Evolutionary conservation across 1,140 invertebrate genomes (phyloP).

Genomic region (Atta texana): DNA sequence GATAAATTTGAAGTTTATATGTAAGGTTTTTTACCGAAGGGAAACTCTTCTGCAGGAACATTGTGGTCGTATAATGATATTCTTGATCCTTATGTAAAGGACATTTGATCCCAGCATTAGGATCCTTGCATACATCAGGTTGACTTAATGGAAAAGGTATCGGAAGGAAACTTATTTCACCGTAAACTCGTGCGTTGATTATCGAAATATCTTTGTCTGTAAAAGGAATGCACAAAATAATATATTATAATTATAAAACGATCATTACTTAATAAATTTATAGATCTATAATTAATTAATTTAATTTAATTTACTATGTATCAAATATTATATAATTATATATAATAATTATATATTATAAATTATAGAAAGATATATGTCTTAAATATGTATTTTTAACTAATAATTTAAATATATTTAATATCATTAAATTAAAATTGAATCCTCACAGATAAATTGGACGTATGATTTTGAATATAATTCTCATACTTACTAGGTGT

Average conservation of each 20-base stretch:
- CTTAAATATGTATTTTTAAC: neutral
- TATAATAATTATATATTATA: neutral
- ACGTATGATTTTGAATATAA: neutral
- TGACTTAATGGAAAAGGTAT: constrained; percentile 91
- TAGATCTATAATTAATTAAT: no score
- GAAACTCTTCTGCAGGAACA: constrained; percentile 89
- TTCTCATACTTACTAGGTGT: constrained; percentile 86
- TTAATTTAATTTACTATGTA: neutral
- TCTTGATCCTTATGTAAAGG: constrained; percentile 88
- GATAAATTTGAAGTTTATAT: constrained; percentile 86
- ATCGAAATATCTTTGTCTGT: constrained; percentile 84
- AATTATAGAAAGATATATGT: neutral
- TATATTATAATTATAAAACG: neutral
- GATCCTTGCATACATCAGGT: constrained; percentile 89
- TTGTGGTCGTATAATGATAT: constrained; percentile 88
- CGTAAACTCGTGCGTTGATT: constrained; percentile 90
- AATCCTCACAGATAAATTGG: neutral
- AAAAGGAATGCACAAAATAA: constrained; percentile 69
- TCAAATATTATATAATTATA: no score
- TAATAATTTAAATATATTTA: neutral
- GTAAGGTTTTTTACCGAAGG: constrained; percentile 82
- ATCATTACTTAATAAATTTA: neutral
- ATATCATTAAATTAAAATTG: neutral
- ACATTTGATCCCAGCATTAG: constrained; percentile 88
- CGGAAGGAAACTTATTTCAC: constrained; percentile 89